Evolutionary conservation across 2,797 vertebrate genomes (phyloP), one percentile per base, ranked within the genome.

Genomic region (Aplochiton taeniatus): DNA sequence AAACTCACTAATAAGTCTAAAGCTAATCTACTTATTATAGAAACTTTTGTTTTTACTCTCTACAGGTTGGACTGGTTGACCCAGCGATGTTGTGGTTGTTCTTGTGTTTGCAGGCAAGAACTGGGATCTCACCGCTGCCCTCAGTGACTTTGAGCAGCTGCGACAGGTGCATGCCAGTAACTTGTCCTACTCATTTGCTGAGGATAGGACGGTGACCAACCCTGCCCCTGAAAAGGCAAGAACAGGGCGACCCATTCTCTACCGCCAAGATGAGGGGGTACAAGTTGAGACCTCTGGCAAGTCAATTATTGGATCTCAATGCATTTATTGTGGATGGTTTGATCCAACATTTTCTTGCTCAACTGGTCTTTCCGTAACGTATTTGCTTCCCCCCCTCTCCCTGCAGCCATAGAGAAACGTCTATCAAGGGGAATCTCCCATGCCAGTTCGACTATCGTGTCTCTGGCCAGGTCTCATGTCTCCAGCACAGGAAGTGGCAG

Each of bases 91-190:
- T 17, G 17, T 45, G 46, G 17, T 31, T 61, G 49, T 66, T 41
- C 16, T 19, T 58, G 19, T 19, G 4, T 59, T 72, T 41, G 12
- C 72, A 99, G 97, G 97, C 68, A 98, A 98, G 87, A 98, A 98
- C 91, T 99, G 97, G 97, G 96, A 99, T 63, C 84, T 98, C 82
- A 95, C 90, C 0, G 96, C 97, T 0, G 96, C 97, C 8, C 93
- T 98, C 77, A 96, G 91, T 12, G 96, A 99, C 87, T 99, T 96
- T 13, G 95, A 99, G 72, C 96, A 98, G 91, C 92, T 98, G 0
- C 89, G 95, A 65, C 96, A 97, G 85, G 95, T 96, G 68, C 94
- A 96, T 9, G 95, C 94, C 0, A 94, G 94, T 76, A 94, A 83
- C 79, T 87, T 98, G 63, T 84, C 68, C 20, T 91, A 87, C 72